phyloP scores from a whole-genome alignment of 2,113 vertebrate species.

The Beaufortia kweichowensis region DNA sequence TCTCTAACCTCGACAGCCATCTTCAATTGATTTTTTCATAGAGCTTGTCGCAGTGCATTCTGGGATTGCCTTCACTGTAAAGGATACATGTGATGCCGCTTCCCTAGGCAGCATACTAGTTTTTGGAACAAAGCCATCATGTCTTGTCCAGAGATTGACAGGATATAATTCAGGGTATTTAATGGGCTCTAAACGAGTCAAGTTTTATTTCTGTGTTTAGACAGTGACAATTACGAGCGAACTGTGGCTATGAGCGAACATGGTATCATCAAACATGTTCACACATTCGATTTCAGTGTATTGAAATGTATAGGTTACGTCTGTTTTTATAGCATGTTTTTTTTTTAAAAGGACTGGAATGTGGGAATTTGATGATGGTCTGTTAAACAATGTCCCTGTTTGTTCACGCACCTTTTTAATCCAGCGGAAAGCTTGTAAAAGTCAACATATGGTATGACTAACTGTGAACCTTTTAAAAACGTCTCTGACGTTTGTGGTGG shows the following conservation, averaged over 20 bases:
- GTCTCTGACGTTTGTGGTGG: conserved; percentile 21
- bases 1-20: not conserved
- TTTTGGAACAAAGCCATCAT: not conserved
- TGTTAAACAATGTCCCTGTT: not conserved
- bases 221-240: not conserved
- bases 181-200: not conserved
- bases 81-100: not conserved
- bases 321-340: not conserved
- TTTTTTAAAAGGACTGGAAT: not conserved
- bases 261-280: not conserved
- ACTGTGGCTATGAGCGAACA: not conserved
- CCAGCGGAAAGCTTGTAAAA: conserved; percentile 48
- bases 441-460: conserved; percentile 47
- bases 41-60: not conserved
- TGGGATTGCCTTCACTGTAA: not conserved
- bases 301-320: too few species aligned
- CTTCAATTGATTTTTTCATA: not conserved
- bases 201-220: conserved; percentile 5
- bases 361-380: not conserved
- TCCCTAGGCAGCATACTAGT: not conserved
- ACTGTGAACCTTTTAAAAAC: conserved; percentile 60
- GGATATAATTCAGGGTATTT: not conserved
- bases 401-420: not conserved
- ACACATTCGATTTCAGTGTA: not conserved
- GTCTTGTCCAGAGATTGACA: not conserved